A percentile compares a stretch with the other conserved stretches of the same genome.
phyloP scores from a whole-genome alignment of 2,113 vertebrate genomes.

The Mionectes macconnelli region DNA sequence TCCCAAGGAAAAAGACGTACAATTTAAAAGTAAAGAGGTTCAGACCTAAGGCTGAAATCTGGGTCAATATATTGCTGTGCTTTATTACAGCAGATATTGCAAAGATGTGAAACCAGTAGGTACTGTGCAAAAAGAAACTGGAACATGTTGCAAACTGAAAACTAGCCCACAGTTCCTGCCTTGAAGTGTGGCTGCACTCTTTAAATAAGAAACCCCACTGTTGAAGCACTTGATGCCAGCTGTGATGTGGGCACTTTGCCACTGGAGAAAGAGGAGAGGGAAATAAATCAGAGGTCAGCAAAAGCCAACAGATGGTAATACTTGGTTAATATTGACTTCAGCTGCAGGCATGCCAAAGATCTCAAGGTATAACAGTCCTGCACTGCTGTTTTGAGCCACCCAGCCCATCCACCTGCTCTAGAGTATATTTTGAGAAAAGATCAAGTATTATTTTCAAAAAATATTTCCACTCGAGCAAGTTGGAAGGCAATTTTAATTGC shows the following conservation, averaged over 20 bases:
- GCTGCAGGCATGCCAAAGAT: not conserved
- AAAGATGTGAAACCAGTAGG: not conserved
- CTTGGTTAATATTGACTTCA: not conserved
- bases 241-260: not conserved
- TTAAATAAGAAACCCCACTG: slow-evolving; percentile 7
- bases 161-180: not conserved
- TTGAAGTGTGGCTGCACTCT: not conserved
- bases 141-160: not conserved
- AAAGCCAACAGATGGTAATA: slow-evolving; percentile 34
- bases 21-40: slow-evolving; percentile 21
- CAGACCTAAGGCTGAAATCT: slow-evolving; percentile 11
- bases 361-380: not conserved
- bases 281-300: not conserved
- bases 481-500: slow-evolving; percentile 53
- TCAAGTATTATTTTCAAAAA: slow-evolving; percentile 3
- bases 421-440: slow-evolving; percentile 37
- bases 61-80: not conserved
- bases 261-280: not conserved
- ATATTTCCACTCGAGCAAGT: not conserved
- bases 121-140: not conserved
- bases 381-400: not conserved
- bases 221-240: not conserved
- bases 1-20: not conserved
- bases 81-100: not conserved
- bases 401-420: slow-evolving; percentile 4